phyloP scores from a whole-genome alignment of 2,113 vertebrate species.

The Takifugu flavidus region DNA sequence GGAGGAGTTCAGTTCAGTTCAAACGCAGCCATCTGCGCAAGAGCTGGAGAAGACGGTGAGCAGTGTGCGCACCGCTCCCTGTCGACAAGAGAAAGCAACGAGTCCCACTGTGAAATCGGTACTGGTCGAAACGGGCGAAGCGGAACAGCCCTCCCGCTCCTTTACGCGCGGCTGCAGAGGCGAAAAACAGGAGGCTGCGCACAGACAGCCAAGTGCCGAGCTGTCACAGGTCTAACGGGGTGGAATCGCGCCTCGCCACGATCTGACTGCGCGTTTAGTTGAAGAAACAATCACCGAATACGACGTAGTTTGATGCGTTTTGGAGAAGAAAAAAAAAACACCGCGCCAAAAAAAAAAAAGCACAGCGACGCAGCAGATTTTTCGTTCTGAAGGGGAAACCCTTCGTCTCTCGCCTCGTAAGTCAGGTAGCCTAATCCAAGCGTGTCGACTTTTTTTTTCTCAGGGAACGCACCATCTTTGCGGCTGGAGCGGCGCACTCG shows the following conservation, averaged over 20 bases:
- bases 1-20: conserved; percentile 61
- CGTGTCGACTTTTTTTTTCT: conserved; percentile 38
- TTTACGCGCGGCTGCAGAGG: conserved; percentile 51
- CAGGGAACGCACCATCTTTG: no score
- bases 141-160: conserved; percentile 9
- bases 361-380: conserved; percentile 23
- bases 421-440: conserved; percentile 57
- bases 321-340: background rate
- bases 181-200: background rate
- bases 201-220: conserved; percentile 4
- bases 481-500: conserved; percentile 9
- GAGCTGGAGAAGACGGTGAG: conserved; percentile 32
- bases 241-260: conserved; percentile 19
- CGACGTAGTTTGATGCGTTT: background rate
- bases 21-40: conserved; percentile 56
- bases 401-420: conserved; percentile 32
- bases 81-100: conserved; percentile 67
- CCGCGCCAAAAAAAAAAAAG: background rate
- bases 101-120: conserved; percentile 22
- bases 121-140: conserved; percentile 32
- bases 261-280: conserved; percentile 31
- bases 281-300: conserved; percentile 1
- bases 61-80: conserved; percentile 76
- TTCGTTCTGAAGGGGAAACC: conserved; percentile 46
- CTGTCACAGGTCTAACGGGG: conserved; percentile 7